Base-by-base conservation (phyloP, 2,113 vertebrate species). In the Engystomops pustulosus region DNA sequence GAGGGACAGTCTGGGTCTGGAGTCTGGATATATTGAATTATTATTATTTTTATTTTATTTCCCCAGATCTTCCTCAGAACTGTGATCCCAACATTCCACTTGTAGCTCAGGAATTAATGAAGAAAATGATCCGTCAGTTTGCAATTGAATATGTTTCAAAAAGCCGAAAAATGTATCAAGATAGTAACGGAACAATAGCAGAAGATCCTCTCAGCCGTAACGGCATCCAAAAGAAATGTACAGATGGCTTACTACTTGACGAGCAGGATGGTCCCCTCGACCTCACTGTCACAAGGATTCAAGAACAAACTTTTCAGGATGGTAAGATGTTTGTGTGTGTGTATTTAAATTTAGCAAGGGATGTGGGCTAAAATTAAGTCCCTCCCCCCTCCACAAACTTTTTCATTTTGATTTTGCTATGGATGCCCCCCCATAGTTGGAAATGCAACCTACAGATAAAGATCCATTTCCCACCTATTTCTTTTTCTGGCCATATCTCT, bases 31-130 rank as follows among this genome's bases (percentile, higher is more conserved):
- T n/a, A n/a, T n/a, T n/a, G n/a, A n/a, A n/a, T n/a, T n/a, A n/a
- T n/a, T n/a, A n/a, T n/a, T n/a, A n/a, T n/a, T n/a, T n/a, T n/a
- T 60, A 80, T 79, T 74, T 88, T 86, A 88, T 92, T 92, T 79
- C 88, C 20, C 90, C 89, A 51, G 98, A 98, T 95, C 95, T 97
- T 93, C 92, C 95, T 93, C 91, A 95, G 91, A 96, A 96, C 94
- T 96, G 94, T 93, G 96, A 99, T 93, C 93, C 96, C 91, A 98
- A 95, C 93, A 97, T 99, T 94, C 98, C 98, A 89, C 89, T 95
- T 93, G 95, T 96, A 91, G 98, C 97, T 90, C 96, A 98, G 93
- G 97, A 99, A 94, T 95, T 99, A 93, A 98, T 99, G 97, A 98
- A 95, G 92, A 99, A 96, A 91, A 99, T 99, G 98, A 98, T 99